These are phyloP conservation scores for Cephalopachus bancanus DNA, from an alignment of 2,797 vertebrate species.

Conservation along the genomic window DNA sequence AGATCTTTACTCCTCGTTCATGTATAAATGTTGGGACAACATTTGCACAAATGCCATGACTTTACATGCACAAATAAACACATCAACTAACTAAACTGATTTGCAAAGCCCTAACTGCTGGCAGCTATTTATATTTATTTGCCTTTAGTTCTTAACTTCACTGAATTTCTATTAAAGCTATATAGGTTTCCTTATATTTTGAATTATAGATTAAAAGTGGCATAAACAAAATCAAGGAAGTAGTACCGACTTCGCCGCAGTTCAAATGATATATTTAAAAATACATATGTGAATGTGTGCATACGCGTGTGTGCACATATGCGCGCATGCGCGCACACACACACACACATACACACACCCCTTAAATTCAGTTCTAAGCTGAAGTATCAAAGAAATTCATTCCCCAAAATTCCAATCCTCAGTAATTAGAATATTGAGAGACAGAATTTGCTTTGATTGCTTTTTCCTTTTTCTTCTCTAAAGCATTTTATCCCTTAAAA, in stretches of 20 bases:
- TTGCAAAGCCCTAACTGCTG: background rate
- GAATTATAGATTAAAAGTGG: background rate
- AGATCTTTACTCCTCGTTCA: background rate
- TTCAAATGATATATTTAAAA: background rate
- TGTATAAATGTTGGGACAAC: background rate
- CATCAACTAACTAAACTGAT: background rate
- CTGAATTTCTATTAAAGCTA: slow-evolving; percentile 48
- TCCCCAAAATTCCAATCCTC: slow-evolving; percentile 49
- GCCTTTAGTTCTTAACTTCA: slow-evolving; percentile 20
- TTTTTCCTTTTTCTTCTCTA: background rate
- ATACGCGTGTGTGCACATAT: background rate
- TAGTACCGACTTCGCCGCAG: background rate
- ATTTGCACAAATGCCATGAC: background rate
- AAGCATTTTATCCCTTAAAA: slow-evolving; percentile 22
- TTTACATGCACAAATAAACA: background rate
- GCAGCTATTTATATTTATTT: slow-evolving; percentile 2
- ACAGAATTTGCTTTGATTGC: background rate
- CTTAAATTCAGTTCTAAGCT: slow-evolving; percentile 64
- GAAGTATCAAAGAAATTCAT: slow-evolving; percentile 60
- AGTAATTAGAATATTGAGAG: slow-evolving; percentile 58
- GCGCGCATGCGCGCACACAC: background rate
- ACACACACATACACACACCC: background rate
- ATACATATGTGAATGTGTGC: background rate
- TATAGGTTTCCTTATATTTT: background rate
- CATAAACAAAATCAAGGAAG: background rate